Percentiles rank a stretch among this genome's conserved stretches.
These are phyloP conservation scores for Baccha elongata DNA, from an alignment of 2,888 invertebrate genomes.

Conservation along the genomic window DNA sequence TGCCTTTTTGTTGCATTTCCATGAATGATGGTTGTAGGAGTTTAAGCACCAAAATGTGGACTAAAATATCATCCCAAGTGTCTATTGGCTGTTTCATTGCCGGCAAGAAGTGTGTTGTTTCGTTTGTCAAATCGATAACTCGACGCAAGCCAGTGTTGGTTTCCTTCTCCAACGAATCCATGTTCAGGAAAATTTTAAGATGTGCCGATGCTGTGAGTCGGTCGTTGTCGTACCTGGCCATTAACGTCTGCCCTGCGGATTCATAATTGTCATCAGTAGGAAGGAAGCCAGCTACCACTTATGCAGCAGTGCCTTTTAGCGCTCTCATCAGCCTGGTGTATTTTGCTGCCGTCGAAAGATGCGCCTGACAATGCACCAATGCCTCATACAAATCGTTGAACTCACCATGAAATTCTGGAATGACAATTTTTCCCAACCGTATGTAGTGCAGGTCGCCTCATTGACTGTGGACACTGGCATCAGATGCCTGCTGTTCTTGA, in stretches of 20 bases:
- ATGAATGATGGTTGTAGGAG: slow-evolving; percentile 3
- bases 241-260: slow-evolving; percentile 35
- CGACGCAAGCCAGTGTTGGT: slow-evolving; percentile 42
- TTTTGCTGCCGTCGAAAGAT: slow-evolving; percentile 30
- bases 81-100: background rate
- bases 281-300: slow-evolving; percentile 40
- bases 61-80: background rate
- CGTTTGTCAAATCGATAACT: background rate
- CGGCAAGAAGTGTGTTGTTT: background rate
- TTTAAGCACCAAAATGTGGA: slow-evolving; percentile 2
- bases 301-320: slow-evolving; percentile 32
- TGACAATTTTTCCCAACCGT: slow-evolving; percentile 12
- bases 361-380: slow-evolving; percentile 27
- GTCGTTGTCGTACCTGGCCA: slow-evolving; percentile 18
- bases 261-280: slow-evolving; percentile 29
- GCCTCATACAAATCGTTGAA: slow-evolving; percentile 28
- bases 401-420: slow-evolving; percentile 35
- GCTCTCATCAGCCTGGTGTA: slow-evolving; percentile 38
- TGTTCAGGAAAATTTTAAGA: slow-evolving; percentile 11
- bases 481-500: background rate
- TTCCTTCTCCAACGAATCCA: slow-evolving; percentile 34
- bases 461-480: background rate
- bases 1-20: slow-evolving; percentile 39
- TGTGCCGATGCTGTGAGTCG: slow-evolving; percentile 32
- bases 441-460: slow-evolving; percentile 17